Conservation (phyloP, 2,888 invertebrate genomes). For the Rhagophthalmus giganteus region DNA sequence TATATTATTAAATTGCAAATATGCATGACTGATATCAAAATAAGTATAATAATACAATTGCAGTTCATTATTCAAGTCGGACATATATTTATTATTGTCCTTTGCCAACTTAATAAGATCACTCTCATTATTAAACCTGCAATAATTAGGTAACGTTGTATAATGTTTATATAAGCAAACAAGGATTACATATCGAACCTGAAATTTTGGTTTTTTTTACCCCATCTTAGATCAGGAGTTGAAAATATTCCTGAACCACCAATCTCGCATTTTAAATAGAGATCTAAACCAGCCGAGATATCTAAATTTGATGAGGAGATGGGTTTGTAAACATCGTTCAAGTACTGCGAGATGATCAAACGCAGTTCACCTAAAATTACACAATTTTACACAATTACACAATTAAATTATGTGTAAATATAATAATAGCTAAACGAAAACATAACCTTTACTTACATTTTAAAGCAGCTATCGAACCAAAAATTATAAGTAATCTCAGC, state of each 20-base stretch:
- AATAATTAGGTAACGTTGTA: too few species aligned
- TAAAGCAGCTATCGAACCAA: background rate
- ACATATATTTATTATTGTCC: slow-evolving; percentile 26
- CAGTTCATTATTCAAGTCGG: slow-evolving; percentile 26
- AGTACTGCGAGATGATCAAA: slow-evolving; percentile 1
- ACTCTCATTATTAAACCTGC: slow-evolving; percentile 1
- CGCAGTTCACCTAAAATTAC: slow-evolving; percentile 7
- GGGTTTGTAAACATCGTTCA: background rate
- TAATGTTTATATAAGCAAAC: background rate
- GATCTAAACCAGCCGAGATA: background rate
- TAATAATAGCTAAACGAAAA: background rate
- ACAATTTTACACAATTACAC: slow-evolving; percentile 1
- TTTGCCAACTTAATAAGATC: slow-evolving; percentile 21
- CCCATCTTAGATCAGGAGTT: background rate
- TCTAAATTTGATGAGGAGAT: background rate
- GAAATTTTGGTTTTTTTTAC: background rate
- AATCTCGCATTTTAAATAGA: background rate
- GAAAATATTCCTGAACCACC: background rate
- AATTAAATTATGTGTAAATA: background rate
- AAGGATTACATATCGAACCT: background rate
- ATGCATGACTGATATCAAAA: slow-evolving; percentile 46
- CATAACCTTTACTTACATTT: background rate
- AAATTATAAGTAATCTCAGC: background rate
- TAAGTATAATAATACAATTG: background rate
- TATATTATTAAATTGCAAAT: slow-evolving; percentile 46